Evolutionary conservation across 2,888 invertebrate genomes (phyloP).

Genomic region (Drosophila kanekoi): DNA sequence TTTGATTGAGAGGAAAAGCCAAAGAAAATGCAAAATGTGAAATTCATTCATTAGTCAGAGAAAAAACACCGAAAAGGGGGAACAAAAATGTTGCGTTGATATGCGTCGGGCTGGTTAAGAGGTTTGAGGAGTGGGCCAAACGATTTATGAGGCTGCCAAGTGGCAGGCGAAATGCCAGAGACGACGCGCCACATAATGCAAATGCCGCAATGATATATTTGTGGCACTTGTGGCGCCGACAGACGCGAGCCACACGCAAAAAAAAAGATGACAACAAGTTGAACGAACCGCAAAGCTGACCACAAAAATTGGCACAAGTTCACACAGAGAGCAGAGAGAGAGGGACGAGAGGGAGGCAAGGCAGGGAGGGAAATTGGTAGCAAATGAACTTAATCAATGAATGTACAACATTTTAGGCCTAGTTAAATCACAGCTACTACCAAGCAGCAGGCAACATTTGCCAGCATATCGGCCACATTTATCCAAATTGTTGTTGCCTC

Average conservation of each 20-base stretch:
- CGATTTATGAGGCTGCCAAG: constrained; percentile 49
- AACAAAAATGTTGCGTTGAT: constrained; percentile 26
- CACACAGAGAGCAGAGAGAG: constrained; percentile 5
- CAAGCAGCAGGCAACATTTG: constrained; percentile 16
- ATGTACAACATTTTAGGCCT: constrained; percentile 9
- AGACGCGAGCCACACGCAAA: constrained; percentile 5
- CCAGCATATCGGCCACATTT: constrained; percentile 22
- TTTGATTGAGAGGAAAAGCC: constrained; percentile 38
- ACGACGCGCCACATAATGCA: constrained; percentile 61
- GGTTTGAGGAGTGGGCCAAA: not conserved
- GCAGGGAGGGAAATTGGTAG: not conserved
- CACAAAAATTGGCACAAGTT: constrained; percentile 49
- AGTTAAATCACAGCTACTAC: constrained; percentile 27
- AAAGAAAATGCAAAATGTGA: constrained; percentile 25
- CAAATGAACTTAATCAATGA: constrained; percentile 27
- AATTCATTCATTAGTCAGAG: constrained; percentile 44
- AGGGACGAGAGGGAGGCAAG: not conserved
- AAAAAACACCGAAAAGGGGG: not conserved
- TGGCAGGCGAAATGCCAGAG: constrained; percentile 33
- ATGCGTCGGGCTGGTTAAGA: constrained; percentile 24
- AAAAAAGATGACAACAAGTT: constrained; percentile 54
- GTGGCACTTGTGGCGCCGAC: constrained; percentile 70
- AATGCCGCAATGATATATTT: constrained; percentile 75
- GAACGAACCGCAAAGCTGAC: constrained; percentile 58
- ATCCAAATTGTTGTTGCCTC: constrained; percentile 19